These are phyloP conservation scores for Brachypodius melanocephalos DNA, from an alignment of 2,113 vertebrate genomes.

Conservation along the genomic window DNA sequence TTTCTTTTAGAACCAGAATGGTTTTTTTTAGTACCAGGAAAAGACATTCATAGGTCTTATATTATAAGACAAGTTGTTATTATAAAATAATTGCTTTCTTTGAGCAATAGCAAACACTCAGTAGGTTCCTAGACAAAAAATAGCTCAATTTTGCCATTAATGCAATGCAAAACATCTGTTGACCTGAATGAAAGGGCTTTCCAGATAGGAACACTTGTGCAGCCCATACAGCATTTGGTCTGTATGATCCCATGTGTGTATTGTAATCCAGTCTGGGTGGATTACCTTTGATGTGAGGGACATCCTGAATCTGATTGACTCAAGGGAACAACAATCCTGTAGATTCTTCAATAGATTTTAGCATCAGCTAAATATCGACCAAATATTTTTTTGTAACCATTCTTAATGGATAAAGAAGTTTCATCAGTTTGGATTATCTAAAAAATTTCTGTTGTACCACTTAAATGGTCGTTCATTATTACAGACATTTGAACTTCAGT, in stretches of 20 bases:
- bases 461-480: background rate
- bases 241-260: accelerated
- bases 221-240: background rate
- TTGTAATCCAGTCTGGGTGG: background rate
- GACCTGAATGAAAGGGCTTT: background rate
- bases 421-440: background rate
- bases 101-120: background rate
- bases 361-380: background rate
- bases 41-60: background rate
- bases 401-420: background rate
- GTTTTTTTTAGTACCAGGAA: background rate
- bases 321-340: background rate
- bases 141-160: background rate
- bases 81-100: background rate
- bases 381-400: background rate
- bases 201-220: background rate
- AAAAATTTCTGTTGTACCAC: background rate
- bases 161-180: background rate
- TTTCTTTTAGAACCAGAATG: background rate
- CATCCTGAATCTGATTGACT: background rate
- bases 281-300: background rate
- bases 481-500: background rate
- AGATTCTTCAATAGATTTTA: background rate
- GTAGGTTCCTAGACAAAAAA: background rate
- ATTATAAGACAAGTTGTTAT: background rate